Conservation (phyloP, 2,113 vertebrate species). For the Campylorhamphus procurvoides region DNA sequence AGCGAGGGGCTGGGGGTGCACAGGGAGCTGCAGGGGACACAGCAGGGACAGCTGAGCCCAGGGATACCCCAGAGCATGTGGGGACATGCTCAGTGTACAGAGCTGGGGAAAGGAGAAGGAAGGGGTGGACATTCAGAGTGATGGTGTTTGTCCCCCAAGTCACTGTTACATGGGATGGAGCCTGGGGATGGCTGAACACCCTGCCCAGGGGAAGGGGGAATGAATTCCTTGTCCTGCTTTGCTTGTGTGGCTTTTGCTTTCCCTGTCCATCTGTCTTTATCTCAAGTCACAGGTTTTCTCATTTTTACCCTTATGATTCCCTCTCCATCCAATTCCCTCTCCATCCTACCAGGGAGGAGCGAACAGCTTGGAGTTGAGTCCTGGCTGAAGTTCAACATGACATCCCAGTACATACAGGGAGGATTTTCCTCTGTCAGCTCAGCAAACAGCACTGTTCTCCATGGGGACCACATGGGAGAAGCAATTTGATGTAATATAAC, state of each 20-base stretch:
- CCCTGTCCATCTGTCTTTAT: neutral
- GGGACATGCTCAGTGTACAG: neutral
- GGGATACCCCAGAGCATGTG: neutral
- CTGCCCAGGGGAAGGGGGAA: neutral
- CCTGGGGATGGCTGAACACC: neutral
- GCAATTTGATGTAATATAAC: neutral
- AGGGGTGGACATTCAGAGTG: neutral
- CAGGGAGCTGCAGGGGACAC: neutral
- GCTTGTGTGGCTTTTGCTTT: neutral
- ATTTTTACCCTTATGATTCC: neutral
- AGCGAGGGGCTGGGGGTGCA: neutral
- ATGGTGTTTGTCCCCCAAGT: neutral
- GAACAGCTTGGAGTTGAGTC: neutral
- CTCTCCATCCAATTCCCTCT: neutral
- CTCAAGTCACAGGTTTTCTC: neutral
- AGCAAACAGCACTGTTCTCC: neutral
- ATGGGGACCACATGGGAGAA: neutral
- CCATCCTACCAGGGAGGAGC: neutral
- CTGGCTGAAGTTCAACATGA: neutral
- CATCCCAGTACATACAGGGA: rapidly evolving
- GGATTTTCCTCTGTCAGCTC: neutral
- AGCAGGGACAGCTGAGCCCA: neutral
- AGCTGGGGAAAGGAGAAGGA: neutral
- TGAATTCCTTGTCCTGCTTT: neutral
- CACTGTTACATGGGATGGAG: neutral